Percentiles rank a stretch among this genome's conserved stretches.
Evolutionary conservation across 2,888 invertebrate genomes (phyloP).

Genomic region (Oxyteleia sp.): DNA sequence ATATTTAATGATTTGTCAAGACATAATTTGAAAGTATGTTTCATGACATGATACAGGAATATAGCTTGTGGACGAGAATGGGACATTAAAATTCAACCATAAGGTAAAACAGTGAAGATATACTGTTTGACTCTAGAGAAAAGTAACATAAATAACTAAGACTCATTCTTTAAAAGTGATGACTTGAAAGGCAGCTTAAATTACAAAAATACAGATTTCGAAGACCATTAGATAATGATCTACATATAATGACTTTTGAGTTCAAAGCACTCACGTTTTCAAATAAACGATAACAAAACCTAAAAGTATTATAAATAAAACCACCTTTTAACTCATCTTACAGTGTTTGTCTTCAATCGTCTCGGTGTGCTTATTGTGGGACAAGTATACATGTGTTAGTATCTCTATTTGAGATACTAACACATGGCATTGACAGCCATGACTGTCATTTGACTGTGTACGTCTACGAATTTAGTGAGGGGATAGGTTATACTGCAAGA

Average conservation of each 20-base stretch:
- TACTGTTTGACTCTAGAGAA: slow-evolving; percentile 4
- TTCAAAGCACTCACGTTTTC: not conserved
- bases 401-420: too few relatives aligned
- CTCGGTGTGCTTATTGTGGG: too few relatives aligned
- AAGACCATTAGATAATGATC: slow-evolving; percentile 38
- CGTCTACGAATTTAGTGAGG: too few relatives aligned
- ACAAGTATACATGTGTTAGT: too few relatives aligned
- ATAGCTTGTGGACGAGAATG: not conserved
- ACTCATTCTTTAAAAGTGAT: slow-evolving; percentile 34
- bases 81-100: slow-evolving; percentile 10
- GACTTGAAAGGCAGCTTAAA: slow-evolving; percentile 36
- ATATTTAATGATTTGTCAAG: not conserved
- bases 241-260: slow-evolving; percentile 13
- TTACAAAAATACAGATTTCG: slow-evolving; percentile 16
- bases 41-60: slow-evolving; percentile 7
- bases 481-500: too few relatives aligned
- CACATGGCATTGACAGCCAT: too few relatives aligned
- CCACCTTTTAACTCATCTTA: too few relatives aligned
- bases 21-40: not conserved
- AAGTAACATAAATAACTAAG: slow-evolving; percentile 1
- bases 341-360: too few relatives aligned
- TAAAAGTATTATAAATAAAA: too few relatives aligned
- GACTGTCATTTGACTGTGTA: too few relatives aligned
- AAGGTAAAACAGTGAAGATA: slow-evolving; percentile 16
- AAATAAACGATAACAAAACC: not conserved